Evolutionary conservation across 2,113 vertebrate species (phyloP).

Genomic region (Oreochromis aureus): DNA sequence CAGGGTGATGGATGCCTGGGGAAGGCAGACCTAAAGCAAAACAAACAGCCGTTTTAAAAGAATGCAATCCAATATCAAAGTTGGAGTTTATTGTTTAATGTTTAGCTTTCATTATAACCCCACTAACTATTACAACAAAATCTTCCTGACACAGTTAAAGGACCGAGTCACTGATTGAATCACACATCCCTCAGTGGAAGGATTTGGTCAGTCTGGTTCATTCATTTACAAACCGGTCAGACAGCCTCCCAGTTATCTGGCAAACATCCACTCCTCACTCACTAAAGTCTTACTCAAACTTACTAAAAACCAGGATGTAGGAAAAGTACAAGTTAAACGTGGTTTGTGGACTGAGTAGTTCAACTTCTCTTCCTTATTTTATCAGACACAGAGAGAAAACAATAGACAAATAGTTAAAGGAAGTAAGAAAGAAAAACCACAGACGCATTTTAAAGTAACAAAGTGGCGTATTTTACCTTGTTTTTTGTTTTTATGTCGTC

Average conservation of each 20-base stretch:
- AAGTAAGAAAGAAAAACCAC: not conserved
- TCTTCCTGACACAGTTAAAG: not conserved
- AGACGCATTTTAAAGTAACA: not conserved
- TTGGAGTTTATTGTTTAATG: not conserved
- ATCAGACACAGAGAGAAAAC: not conserved
- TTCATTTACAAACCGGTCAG: slow-evolving; percentile 29
- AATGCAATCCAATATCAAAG: not conserved
- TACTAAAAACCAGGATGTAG: not conserved
- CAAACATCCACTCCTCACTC: not conserved
- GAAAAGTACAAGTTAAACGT: not conserved
- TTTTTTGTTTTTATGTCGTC: not conserved
- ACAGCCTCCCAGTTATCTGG: not conserved
- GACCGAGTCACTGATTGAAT: not conserved
- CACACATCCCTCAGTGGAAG: not conserved
- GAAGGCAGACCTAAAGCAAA: not conserved
- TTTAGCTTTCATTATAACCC: not conserved
- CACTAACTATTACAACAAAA: not conserved
- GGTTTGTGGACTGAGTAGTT: not conserved
- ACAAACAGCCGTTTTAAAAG: not conserved
- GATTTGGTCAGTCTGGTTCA: not conserved
- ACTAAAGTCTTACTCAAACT: not conserved
- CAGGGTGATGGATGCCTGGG: not conserved
- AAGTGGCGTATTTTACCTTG: slow-evolving; percentile 9
- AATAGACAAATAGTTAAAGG: not conserved
- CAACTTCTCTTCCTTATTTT: not conserved